Evolutionary conservation across 2,113 vertebrate genomes (phyloP).

Genomic region (Trachemys scripta): DNA sequence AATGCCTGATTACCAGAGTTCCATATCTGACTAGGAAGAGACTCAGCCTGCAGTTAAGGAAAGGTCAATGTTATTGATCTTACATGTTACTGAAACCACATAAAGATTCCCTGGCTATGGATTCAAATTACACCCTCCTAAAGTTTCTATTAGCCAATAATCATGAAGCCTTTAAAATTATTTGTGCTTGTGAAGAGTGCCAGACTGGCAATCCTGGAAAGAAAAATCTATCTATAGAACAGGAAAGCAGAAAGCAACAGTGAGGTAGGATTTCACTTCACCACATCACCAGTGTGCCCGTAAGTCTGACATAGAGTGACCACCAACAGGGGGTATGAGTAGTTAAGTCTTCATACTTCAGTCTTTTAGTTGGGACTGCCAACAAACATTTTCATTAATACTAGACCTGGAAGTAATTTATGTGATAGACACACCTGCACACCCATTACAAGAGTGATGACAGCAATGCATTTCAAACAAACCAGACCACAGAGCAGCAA

Average conservation of each 20-base stretch:
- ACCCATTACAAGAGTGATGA: background rate
- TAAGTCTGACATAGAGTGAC: background rate
- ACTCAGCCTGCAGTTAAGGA: background rate
- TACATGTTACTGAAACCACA: background rate
- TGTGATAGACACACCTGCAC: no score
- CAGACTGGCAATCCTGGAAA: no score
- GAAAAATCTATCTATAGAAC: no score
- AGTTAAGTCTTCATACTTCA: background rate
- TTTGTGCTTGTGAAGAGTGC: background rate
- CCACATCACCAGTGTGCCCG: no score
- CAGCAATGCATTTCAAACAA: background rate
- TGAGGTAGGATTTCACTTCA: no score
- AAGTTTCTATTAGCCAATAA: background rate
- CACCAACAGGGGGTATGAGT: background rate
- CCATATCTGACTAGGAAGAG: background rate
- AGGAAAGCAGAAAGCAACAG: no score
- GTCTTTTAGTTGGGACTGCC: background rate
- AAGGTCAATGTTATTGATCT: background rate
- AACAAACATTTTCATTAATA: background rate
- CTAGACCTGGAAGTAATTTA: background rate
- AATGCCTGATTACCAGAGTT: background rate
- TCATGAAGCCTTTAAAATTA: background rate
- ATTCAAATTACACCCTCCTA: background rate
- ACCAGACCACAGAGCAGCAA: no score
- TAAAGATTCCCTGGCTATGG: background rate